phyloP scores from a whole-genome alignment of 2,113 vertebrate species.

The Brachirus orientalis region DNA sequence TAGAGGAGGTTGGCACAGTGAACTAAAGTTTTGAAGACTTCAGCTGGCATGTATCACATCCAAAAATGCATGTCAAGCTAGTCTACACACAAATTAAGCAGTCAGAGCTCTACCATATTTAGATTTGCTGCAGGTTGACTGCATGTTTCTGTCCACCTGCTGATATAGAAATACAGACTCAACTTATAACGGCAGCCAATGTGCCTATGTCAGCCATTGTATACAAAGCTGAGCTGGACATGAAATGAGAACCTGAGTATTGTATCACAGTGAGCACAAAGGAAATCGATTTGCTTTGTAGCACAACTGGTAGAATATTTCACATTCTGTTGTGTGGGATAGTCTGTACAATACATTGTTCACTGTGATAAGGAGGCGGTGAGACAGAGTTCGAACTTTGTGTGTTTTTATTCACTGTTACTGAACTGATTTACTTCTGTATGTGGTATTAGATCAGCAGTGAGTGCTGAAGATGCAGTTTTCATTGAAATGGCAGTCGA shows the following conservation, averaged over 20 bases:
- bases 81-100: not conserved
- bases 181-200: constrained; percentile 22
- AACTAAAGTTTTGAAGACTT: too few species aligned
- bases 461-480: constrained; percentile 14
- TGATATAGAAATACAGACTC: constrained; percentile 15
- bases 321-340: constrained; percentile 29
- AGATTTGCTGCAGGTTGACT: constrained; percentile 4
- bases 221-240: constrained; percentile 25
- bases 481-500: constrained; percentile 16
- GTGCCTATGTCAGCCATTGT: constrained; percentile 64
- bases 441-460: constrained; percentile 36
- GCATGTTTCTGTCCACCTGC: constrained; percentile 7
- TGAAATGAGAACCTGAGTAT: constrained; percentile 46
- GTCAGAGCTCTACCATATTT: not conserved
- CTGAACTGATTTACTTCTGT: constrained; percentile 2
- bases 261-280: constrained; percentile 43
- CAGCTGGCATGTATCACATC: too few species aligned
- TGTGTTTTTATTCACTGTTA: too few species aligned
- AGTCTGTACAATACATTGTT: constrained; percentile 25
- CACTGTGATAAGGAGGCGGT: constrained; percentile 37
- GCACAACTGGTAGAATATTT: constrained; percentile 38
- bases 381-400: constrained; percentile 17
- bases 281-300: constrained; percentile 54
- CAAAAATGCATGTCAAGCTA: constrained; percentile 16
- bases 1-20: too few species aligned